Conservation (phyloP, 2,797 vertebrate genomes). For the Cephalopachus bancanus region DNA sequence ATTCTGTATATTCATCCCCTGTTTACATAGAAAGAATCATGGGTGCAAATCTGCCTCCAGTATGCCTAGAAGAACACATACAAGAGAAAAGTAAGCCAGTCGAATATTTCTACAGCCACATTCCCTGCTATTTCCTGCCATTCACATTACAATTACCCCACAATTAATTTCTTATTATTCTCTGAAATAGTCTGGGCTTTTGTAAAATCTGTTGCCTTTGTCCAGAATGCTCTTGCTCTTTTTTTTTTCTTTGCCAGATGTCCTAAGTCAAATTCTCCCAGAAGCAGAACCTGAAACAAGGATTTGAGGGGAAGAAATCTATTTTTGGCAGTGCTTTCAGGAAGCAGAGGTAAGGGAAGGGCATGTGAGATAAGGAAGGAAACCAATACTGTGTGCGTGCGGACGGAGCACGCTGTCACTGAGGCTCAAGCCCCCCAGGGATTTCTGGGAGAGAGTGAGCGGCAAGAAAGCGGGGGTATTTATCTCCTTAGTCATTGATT, state of each 20-base stretch:
- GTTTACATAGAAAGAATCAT: neutral
- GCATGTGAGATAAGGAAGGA: neutral
- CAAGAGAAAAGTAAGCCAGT: neutral
- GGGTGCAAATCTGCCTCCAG: neutral
- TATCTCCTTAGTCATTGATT: neutral
- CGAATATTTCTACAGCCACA: neutral
- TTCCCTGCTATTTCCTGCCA: neutral
- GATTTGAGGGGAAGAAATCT: conserved; percentile 1
- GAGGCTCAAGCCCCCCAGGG: neutral
- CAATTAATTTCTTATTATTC: conserved; percentile 1
- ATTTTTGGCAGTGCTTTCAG: neutral
- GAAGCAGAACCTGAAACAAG: neutral
- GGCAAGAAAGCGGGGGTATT: neutral
- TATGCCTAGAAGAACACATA: neutral
- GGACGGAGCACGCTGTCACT: accelerated
- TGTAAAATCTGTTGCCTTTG: conserved; percentile 22
- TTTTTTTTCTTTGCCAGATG: neutral
- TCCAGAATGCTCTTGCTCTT: conserved; percentile 13
- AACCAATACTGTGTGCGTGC: accelerated
- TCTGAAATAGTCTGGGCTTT: conserved; percentile 16
- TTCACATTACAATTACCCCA: neutral
- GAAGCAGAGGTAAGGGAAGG: neutral
- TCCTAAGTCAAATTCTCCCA: neutral
- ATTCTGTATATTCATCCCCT: neutral
- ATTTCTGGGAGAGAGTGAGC: neutral